These are phyloP conservation scores for Ciconia nigra DNA, from an alignment of 2,797 vertebrate genomes.

Conservation along the genomic window DNA sequence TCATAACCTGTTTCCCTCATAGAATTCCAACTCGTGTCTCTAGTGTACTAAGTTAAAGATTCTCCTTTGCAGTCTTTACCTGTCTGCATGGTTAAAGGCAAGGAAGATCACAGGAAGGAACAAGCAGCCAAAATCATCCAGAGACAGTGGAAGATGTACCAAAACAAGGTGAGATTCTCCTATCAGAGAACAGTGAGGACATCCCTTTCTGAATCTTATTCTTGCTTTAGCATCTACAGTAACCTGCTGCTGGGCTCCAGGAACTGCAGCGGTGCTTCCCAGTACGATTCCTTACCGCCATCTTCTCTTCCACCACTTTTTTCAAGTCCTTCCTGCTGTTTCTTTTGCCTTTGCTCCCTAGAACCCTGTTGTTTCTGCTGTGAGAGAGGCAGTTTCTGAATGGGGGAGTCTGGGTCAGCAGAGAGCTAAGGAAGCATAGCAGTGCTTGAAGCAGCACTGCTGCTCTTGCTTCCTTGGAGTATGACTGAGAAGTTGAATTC, in stretches of 20 bases:
- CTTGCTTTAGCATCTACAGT: background rate
- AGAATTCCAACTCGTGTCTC: background rate
- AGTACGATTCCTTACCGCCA: background rate
- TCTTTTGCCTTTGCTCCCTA: background rate
- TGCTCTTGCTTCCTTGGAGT: background rate
- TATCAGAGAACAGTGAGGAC: background rate
- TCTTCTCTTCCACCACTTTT: background rate
- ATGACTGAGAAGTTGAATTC: background rate
- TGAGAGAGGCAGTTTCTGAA: background rate
- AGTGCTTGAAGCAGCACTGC: background rate
- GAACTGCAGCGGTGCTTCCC: background rate
- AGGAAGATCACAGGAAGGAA: slow-evolving; percentile 41
- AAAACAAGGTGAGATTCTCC: slow-evolving; percentile 70
- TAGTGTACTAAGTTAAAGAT: background rate
- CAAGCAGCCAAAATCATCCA: slow-evolving; percentile 80
- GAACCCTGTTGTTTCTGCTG: background rate
- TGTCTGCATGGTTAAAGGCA: background rate
- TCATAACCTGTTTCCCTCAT: background rate
- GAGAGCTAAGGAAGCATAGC: background rate
- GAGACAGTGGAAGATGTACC: slow-evolving; percentile 77
- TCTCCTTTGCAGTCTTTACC: background rate
- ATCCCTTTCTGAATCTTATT: background rate
- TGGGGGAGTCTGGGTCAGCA: background rate
- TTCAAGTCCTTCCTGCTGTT: background rate
- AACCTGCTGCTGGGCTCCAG: background rate